Evolutionary conservation across 2,888 invertebrate species (phyloP).

Genomic region (Campaea margaritaria): DNA sequence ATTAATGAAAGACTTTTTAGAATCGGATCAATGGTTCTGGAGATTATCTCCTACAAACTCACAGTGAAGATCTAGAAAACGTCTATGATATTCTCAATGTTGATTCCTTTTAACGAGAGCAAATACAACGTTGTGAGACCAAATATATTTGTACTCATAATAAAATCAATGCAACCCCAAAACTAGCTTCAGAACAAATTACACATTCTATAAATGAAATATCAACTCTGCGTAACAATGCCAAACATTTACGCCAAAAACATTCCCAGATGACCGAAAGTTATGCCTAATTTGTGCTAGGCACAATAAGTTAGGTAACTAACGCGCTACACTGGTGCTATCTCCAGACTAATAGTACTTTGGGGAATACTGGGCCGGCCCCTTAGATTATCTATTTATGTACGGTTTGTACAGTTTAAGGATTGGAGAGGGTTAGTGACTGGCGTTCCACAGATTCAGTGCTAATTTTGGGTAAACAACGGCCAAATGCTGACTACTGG

Average conservation of each 20-base stretch:
- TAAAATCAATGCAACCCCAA: not conserved
- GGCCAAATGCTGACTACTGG: too few relatives aligned
- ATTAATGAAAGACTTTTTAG: too few relatives aligned
- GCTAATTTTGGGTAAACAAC: too few relatives aligned
- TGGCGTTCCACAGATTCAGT: too few relatives aligned
- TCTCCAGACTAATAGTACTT: conserved; percentile 41
- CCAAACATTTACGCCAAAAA: conserved; percentile 19
- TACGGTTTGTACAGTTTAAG: conserved; percentile 1
- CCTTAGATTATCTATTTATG: conserved; percentile 40
- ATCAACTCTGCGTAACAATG: conserved; percentile 7
- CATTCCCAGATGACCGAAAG: conserved; percentile 27
- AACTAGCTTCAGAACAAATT: not conserved
- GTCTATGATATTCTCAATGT: too few relatives aligned
- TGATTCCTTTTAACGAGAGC: too few relatives aligned
- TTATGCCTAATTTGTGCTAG: conserved; percentile 37
- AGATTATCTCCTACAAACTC: too few relatives aligned
- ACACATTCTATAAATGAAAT: conserved; percentile 6
- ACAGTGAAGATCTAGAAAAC: too few relatives aligned
- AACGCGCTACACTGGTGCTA: conserved; percentile 38
- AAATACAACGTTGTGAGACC: too few relatives aligned
- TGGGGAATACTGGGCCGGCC: conserved; percentile 40
- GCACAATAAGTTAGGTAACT: conserved; percentile 38
- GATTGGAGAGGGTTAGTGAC: not conserved
- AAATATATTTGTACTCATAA: not conserved
- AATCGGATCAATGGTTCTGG: too few relatives aligned